Percentiles rank a stretch among this genome's conserved stretches.
Evolutionary conservation across 2,888 invertebrate species (phyloP).

Genomic region (Brachyptera putata): DNA sequence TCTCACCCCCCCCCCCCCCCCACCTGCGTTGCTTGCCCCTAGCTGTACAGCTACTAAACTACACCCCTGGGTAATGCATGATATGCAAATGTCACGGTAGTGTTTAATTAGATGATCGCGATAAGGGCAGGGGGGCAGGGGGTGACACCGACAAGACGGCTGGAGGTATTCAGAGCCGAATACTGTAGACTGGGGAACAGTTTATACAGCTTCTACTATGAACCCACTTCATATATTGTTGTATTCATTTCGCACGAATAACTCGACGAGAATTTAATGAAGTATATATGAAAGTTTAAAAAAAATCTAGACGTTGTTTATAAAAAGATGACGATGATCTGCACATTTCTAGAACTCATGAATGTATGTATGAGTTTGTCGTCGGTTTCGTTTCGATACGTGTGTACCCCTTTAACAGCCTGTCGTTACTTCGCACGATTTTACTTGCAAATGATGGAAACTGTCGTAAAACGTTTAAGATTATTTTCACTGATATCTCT

Average conservation of each 20-base stretch:
- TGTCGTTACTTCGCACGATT: conserved; percentile 9
- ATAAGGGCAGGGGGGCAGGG: conserved; percentile 26
- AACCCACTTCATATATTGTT: not conserved
- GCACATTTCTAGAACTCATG: conserved; percentile 13
- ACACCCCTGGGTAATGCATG: conserved; percentile 31
- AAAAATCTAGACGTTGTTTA: no score
- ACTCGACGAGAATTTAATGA: conserved; percentile 6
- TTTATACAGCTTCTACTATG: not conserved
- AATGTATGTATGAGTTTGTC: conserved; percentile 6
- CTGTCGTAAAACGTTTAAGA: conserved; percentile 28
- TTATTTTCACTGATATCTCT: conserved; percentile 26
- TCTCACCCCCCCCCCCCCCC: no score
- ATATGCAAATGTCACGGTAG: conserved; percentile 32
- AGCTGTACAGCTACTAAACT: conserved; percentile 12
- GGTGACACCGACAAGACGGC: conserved; percentile 30
- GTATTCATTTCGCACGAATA: conserved; percentile 10
- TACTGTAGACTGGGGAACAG: not conserved
- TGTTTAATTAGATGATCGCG: conserved; percentile 33
- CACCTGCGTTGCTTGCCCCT: not conserved
- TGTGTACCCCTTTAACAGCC: conserved; percentile 1
- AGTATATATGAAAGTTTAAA: not conserved
- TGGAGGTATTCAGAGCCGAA: conserved; percentile 6
- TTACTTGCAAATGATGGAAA: conserved; percentile 29
- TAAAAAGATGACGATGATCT: no score
- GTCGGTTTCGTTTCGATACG: not conserved